A percentile compares a stretch with the other conserved stretches of the same genome.
These are phyloP conservation scores for Ptychochromis oligacanthus DNA, from an alignment of 2,113 vertebrate genomes.

Conservation along the genomic window DNA sequence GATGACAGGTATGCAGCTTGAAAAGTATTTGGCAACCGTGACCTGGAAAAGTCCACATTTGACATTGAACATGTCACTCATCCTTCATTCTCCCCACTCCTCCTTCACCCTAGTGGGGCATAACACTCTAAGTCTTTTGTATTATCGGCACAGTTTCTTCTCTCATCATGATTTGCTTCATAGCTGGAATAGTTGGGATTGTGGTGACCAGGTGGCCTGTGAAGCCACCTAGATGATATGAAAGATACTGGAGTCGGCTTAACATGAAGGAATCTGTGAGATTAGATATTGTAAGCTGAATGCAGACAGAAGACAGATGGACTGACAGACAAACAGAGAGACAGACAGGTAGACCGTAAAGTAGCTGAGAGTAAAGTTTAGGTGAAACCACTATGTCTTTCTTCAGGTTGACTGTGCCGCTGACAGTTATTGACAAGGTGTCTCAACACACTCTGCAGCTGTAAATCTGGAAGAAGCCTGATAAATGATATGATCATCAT, in stretches of 20 bases:
- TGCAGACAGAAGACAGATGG: conserved; percentile 41
- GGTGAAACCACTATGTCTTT: not conserved
- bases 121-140: conserved; percentile 27
- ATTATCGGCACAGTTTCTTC: conserved; percentile 25
- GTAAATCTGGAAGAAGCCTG: not conserved
- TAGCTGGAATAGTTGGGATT: conserved; percentile 71
- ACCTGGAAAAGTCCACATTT: conserved; percentile 70
- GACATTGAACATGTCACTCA: conserved; percentile 62
- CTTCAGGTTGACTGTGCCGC: not conserved
- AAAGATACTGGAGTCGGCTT: conserved; percentile 25
- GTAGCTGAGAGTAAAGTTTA: not conserved
- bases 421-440: not conserved
- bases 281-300: conserved; percentile 40
- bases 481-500: not conserved
- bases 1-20: conserved; percentile 59
- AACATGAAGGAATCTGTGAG: conserved; percentile 7
- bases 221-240: conserved; percentile 42
- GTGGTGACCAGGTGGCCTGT: conserved; percentile 65
- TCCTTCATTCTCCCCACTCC: conserved; percentile 32
- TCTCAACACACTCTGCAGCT: not conserved
- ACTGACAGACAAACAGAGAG: not conserved
- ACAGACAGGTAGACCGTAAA: not conserved
- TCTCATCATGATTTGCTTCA: conserved; percentile 51
- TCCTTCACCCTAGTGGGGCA: conserved; percentile 13
- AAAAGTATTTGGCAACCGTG: conserved; percentile 66